Evolutionary conservation across 2,113 vertebrate genomes (phyloP), one percentile per base, ranked within the genome.

Genomic region (Sander lucioperca): DNA sequence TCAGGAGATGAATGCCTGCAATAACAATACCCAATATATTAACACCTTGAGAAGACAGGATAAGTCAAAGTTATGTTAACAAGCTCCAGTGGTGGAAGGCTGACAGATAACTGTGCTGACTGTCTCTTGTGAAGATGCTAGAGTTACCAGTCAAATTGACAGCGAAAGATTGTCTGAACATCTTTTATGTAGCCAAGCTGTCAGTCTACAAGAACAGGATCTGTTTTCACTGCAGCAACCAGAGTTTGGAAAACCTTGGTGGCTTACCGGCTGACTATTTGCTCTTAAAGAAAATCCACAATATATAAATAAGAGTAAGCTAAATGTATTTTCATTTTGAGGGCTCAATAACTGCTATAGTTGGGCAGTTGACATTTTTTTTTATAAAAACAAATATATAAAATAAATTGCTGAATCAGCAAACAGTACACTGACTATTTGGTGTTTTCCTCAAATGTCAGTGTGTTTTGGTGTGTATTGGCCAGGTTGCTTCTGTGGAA

Each of bases 21-120:
- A 27, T 0, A 48, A 54, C 76, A 82, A 27, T 12, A 61, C n/a
- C 33, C 19, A 4, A 2, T 25, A 48, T n/a, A 74, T 50, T 15
- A 74, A 63, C 43, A 62, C 65, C 80, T 66, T 18, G 30, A 72
- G 57, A n/a, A 47, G 65, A 83, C 62, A 54, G 47, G 21, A 84
- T 21, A 50, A 80, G 72, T 74, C 45, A 80, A 75, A 53, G 73
- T 23, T 14, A 63, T 50, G 59, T 65, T 30, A 76, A 72, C 48
- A 33, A 61, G 36, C 50, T 33, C 18, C 45, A 30, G 78, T 39
- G 36, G 63, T 25, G 23, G 39, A 19, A 58, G 65, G 56, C 48
- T 71, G 59, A 73, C 62, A 70, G 70, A 43, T 16, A 33, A 45
- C 57, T 80, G 61, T 54, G 33, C 59, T 57, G 59, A 64, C 27